phyloP scores from a whole-genome alignment of 2,113 vertebrate genomes.

The Gallinago jamesoni region DNA sequence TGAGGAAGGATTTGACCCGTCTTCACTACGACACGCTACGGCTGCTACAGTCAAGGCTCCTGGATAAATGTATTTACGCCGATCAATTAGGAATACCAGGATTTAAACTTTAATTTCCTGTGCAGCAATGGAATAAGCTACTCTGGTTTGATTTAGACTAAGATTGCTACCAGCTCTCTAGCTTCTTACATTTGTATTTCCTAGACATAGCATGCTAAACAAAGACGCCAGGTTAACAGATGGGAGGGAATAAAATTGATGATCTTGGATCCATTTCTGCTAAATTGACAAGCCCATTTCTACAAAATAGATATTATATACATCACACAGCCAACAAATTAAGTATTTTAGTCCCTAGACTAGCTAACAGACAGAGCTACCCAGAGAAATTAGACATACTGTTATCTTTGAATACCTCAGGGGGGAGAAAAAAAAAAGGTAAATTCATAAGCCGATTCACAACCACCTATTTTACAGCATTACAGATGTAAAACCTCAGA shows the following conservation, averaged over 20 bases:
- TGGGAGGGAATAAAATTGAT: slow-evolving; percentile 21
- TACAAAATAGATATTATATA: neutral
- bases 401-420: neutral
- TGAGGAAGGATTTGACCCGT: accelerated
- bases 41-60: neutral
- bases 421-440: neutral
- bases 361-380: neutral
- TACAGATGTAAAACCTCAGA: neutral
- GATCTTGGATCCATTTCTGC: slow-evolving; percentile 8
- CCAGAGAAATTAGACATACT: neutral
- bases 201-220: neutral
- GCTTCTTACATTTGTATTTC: neutral
- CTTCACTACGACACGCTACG: neutral
- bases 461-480: neutral
- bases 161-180: neutral
- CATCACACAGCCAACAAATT: neutral
- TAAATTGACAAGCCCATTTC: slow-evolving; percentile 12
- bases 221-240: slow-evolving; percentile 18
- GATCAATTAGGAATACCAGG: neutral
- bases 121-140: neutral
- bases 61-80: neutral
- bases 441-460: neutral
- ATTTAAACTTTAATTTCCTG: neutral
- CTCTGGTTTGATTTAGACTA: neutral
- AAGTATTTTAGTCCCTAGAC: neutral